Evolutionary conservation across 2,888 invertebrate genomes (phyloP), one percentile per base, ranked within the genome.

Genomic region (Drosophila fungiperda): DNA sequence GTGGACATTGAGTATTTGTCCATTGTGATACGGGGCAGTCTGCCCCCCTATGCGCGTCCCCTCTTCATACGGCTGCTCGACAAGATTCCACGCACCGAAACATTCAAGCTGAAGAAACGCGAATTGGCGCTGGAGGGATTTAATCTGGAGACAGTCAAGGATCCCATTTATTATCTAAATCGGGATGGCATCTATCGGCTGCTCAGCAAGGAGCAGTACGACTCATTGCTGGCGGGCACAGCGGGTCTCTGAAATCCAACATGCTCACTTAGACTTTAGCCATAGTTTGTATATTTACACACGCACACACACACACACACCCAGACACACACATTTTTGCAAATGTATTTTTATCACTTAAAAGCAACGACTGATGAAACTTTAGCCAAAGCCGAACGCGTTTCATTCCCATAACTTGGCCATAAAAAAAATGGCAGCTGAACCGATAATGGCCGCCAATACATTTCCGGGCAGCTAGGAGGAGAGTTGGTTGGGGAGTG

Each of bases 51-150:
- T 92, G 98, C 99, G 1, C 94, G 97, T 26, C 99, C 99, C 1
- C 93, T 98, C 26, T 99, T 99, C 94, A 93, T 99, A 42, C 94
- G 99, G 63, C 94, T 98, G 69, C 94, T 97, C 90, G 94, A 96
- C 62, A 94, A 96, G 78, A 95, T 98, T 61, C 97, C 98, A 67
- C 94, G 96, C 89, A 97, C 97, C 4, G 96, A 96, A 93, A 99
- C 99, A 0, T 99, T 97, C 93, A 99, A 99, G 94, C 93, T 99
- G 82, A 97, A 97, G 93, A 99, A 99, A 92, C 94, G 96, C 5
- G 96, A 97, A 82, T 95, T 99, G 73, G 97, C 97, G 91, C 94
- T 95, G 76, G 97, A 98, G 80, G 98, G 97, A 3, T 99, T 96
- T 92, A 95, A 99, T 91, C 94, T 96, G 3, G 94, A 94, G 61